Percentiles rank a stretch among this genome's conserved stretches.
phyloP scores from a whole-genome alignment of 2,888 invertebrate species.

The Pristionchus exspectatus region DNA sequence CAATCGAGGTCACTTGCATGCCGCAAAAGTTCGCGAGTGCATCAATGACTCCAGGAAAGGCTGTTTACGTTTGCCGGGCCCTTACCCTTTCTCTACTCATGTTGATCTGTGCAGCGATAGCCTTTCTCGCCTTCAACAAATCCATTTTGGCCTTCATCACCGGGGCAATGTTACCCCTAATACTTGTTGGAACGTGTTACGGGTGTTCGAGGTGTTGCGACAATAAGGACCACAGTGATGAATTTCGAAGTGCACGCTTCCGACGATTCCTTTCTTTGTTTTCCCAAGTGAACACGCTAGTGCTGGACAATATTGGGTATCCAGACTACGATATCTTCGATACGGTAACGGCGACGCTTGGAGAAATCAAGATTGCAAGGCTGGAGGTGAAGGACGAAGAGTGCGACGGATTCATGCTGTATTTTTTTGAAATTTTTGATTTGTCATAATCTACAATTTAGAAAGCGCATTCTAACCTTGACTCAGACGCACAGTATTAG shows the following conservation, averaged over 20 bases:
- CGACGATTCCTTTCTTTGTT: background rate
- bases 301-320: background rate
- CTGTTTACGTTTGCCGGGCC: background rate
- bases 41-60: background rate
- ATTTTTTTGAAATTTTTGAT: background rate
- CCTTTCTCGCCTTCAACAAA: background rate
- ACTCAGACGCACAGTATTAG: background rate
- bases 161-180: background rate
- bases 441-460: background rate
- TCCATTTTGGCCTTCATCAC: background rate
- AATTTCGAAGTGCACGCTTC: background rate
- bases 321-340: background rate
- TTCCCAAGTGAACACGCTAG: background rate
- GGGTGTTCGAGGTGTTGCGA: background rate
- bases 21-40: background rate
- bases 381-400: background rate
- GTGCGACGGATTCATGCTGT: background rate
- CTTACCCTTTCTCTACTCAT: background rate
- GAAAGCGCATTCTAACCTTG: background rate
- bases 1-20: background rate
- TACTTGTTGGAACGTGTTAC: background rate
- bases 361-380: background rate
- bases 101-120: background rate
- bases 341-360: background rate
- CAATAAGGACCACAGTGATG: background rate